Evolutionary conservation across 2,113 vertebrate species (phyloP).

Genomic region (Drymodes brunneopygia): DNA sequence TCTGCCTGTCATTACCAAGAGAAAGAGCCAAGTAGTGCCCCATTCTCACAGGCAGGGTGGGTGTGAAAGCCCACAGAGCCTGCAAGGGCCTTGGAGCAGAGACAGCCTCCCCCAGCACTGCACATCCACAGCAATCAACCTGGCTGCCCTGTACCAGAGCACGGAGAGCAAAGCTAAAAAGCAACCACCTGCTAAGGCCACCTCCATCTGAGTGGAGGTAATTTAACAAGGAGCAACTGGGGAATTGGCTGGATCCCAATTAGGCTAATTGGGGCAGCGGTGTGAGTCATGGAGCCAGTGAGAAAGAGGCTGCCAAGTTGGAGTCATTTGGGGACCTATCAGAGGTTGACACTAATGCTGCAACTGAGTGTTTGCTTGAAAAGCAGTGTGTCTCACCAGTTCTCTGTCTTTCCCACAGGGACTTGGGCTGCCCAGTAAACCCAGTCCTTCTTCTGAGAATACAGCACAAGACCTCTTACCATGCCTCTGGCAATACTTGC

Average conservation of each 20-base stretch:
- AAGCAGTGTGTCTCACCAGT: neutral
- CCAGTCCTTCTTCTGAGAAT: neutral
- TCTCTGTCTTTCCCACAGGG: neutral
- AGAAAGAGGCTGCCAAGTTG: neutral
- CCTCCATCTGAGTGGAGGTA: neutral
- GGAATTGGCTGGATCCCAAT: neutral
- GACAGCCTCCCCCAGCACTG: fast-evolving
- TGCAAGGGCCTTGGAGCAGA: neutral
- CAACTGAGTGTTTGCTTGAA: neutral
- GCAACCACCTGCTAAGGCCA: neutral
- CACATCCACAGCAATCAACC: neutral
- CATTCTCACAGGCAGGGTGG: fast-evolving
- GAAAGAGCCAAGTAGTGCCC: too few relatives aligned
- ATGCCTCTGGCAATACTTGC: neutral
- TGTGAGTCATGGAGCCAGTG: neutral
- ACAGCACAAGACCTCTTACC: neutral
- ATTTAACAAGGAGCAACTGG: neutral
- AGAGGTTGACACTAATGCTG: neutral
- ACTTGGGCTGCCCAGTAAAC: neutral
- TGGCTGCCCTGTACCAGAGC: neutral
- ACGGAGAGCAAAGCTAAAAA: neutral
- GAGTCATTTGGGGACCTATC: neutral
- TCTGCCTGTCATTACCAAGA: neutral
- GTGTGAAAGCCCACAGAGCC: neutral
- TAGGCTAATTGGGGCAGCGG: neutral